These are phyloP conservation scores for Leptinotarsa tumamoca DNA, from an alignment of 2,888 invertebrate species.

Conservation along the genomic window DNA sequence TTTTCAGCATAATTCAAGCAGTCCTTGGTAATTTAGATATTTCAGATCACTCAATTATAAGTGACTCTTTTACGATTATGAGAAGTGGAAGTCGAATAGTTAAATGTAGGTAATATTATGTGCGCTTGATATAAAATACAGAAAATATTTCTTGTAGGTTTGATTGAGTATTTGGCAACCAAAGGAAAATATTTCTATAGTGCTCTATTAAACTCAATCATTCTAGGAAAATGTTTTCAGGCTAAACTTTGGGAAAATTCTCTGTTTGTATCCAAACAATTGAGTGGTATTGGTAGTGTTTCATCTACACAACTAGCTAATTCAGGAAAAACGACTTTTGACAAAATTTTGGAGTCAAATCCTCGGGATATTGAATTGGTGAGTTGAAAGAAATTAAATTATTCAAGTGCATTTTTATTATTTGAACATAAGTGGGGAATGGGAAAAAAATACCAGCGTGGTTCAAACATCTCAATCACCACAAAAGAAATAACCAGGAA, in stretches of 20 bases:
- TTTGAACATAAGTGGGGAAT: no score
- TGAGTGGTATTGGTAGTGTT: conserved; percentile 78
- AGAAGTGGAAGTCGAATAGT: conserved; percentile 75
- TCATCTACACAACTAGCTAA: conserved; percentile 74
- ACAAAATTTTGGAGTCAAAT: conserved; percentile 74
- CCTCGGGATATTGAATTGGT: conserved; percentile 82
- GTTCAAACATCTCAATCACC: no score
- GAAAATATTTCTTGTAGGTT: conserved; percentile 64
- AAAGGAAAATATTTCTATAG: conserved; percentile 63
- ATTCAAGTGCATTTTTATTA: no score
- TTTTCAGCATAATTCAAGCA: conserved; percentile 79
- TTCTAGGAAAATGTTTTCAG: conserved; percentile 76
- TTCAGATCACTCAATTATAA: conserved; percentile 75
- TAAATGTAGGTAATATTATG: conserved; percentile 71
- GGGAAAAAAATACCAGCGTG: no score
- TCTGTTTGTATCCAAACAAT: conserved; percentile 75
- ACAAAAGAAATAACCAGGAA: no score
- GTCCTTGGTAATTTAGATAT: conserved; percentile 78
- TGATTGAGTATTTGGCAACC: conserved; percentile 71
- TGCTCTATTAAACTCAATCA: conserved; percentile 72
- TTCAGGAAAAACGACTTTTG: conserved; percentile 76
- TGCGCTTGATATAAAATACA: not conserved
- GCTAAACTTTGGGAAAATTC: conserved; percentile 84
- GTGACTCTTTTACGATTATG: conserved; percentile 78
- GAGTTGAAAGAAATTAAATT: conserved; percentile 38